Base-by-base conservation (phyloP, 1,140 invertebrate genomes). In the Drosophila varians region DNA sequence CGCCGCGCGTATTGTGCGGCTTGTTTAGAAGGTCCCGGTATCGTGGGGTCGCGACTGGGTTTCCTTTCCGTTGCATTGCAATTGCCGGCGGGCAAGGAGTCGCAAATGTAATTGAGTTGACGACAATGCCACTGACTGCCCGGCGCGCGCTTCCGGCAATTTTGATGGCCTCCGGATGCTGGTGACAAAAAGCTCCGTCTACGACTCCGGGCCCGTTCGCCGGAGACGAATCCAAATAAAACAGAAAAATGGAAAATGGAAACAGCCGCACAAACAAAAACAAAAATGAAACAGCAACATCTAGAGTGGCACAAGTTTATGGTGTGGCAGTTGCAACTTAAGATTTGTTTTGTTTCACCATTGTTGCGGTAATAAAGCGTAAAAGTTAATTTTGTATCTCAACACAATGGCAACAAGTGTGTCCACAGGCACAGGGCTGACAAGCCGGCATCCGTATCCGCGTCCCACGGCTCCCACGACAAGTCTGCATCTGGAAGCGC, bases 51-150 rank as follows among this genome's bases (percentile, higher is more conserved):
- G 56, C 47, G 47, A 53, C 56, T 53, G 52, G 25, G 47, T 48
- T 52, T 52, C 61, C 60, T 51, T 52, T 48, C 60, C 42, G 60
- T 7, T 14, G 46, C 26, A 38, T 25, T 69, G 51, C 64, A 62
- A 62, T 75, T 75, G 74, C 56, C 70, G 73, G 47, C 51, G 66
- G 47, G 62, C 52, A 62, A 54, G 64, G 64, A 62, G 69, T 73
- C 51, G 69, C 55, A 71, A 84, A 83, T 84, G 79, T 84, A 84
- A 84, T 84, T 86, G 79, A 84, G 79, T 84, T 84, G 79, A 84
- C 75, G 79, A 72, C 69, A 73, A 73, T 71, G 69, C 47, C 70
- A 54, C 68, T 54, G 68, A 40, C 76, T 78, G 62, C 43, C 62
- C 65, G 68, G 56, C 66, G 64, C 56, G 57, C 62, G 79, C 80